Percentiles rank a stretch among this genome's conserved stretches.
These are phyloP conservation scores for Trichosurus vulpecula DNA, from an alignment of 2,797 vertebrate genomes.

Conservation along the genomic window DNA sequence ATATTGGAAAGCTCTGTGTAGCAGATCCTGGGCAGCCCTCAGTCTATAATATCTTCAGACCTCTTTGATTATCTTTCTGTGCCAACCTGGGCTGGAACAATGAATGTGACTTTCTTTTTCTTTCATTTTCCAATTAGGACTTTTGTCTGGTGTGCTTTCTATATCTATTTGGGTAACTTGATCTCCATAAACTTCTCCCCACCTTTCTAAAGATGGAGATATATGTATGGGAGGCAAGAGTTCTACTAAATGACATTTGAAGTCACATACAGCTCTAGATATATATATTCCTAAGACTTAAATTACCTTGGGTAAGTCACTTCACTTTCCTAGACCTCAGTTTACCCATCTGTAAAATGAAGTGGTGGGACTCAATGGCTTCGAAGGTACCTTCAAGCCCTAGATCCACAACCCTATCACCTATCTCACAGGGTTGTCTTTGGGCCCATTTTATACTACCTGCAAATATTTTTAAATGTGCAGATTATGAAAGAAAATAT, in stretches of 20 bases:
- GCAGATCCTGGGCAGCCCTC: too few relatives aligned
- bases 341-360: not conserved
- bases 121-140: not conserved
- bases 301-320: not conserved
- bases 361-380: not conserved
- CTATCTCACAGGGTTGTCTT: not conserved
- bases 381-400: not conserved
- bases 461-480: not conserved
- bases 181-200: not conserved
- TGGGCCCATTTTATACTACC: not conserved
- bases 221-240: not conserved
- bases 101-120: not conserved
- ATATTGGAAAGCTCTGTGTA: too few relatives aligned
- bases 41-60: too few relatives aligned
- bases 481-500: not conserved
- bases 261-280: not conserved
- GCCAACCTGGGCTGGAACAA: not conserved
- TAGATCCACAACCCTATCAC: not conserved
- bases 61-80: not conserved
- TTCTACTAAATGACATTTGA: not conserved
- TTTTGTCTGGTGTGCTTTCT: not conserved
- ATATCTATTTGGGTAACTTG: not conserved
- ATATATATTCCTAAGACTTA: not conserved
- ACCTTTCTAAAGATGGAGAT: not conserved
- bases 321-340: not conserved